Percentiles rank a stretch among this genome's conserved stretches.
These are phyloP conservation scores for Micrastur ruficollis DNA, from an alignment of 2,797 vertebrate genomes.

Conservation along the genomic window DNA sequence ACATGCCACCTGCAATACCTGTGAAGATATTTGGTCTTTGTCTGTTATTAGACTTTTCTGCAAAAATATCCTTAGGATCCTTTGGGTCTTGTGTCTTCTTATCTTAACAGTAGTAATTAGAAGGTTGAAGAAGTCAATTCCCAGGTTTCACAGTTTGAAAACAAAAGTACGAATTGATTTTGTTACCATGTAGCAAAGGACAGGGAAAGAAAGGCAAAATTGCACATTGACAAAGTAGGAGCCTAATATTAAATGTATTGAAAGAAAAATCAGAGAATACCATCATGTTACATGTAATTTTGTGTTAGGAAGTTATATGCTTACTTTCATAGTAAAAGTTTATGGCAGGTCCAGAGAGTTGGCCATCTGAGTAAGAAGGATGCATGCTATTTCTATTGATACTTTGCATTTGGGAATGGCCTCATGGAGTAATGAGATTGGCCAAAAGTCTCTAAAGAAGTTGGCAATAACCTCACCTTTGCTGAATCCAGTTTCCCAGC, in stretches of 20 bases:
- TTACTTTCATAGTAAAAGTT: background rate
- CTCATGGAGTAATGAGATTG: background rate
- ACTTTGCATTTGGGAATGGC: background rate
- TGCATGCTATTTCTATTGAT: background rate
- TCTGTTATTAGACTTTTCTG: background rate
- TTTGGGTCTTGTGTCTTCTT: background rate
- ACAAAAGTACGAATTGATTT: background rate
- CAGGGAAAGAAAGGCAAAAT: background rate
- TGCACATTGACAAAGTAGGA: background rate
- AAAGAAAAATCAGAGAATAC: background rate
- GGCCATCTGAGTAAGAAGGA: background rate
- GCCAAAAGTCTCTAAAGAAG: background rate
- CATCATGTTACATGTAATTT: fast-evolving
- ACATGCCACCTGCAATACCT: background rate
- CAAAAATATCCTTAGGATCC: background rate
- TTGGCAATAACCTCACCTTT: background rate
- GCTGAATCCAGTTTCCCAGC: background rate
- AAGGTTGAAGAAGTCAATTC: background rate
- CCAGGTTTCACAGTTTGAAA: background rate
- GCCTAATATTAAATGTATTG: background rate
- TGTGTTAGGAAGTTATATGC: background rate
- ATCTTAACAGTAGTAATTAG: background rate
- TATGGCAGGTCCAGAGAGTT: background rate
- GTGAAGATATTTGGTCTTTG: background rate
- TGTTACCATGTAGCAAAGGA: background rate